Conservation (phyloP, 2,888 invertebrate genomes). For the Carabus problematicus region DNA sequence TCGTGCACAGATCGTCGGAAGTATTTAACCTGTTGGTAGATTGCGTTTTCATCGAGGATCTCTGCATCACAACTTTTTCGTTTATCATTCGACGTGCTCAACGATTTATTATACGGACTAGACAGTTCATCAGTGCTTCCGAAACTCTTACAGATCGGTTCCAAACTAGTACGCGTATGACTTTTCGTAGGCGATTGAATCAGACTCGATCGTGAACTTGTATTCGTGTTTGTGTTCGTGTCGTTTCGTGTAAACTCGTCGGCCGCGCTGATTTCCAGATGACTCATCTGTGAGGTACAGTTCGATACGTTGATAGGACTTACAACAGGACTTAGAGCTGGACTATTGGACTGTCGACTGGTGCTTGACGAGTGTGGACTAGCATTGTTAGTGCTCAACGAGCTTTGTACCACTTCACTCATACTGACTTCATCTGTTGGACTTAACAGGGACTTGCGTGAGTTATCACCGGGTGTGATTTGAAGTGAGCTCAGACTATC, state of each 20-base stretch:
- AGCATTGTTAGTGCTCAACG: constrained; percentile 43
- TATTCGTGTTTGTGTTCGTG: no score
- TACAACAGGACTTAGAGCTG: constrained; percentile 1
- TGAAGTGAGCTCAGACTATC: constrained; percentile 45
- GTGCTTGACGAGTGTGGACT: constrained; percentile 42
- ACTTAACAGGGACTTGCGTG: constrained; percentile 45
- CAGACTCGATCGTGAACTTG: no score
- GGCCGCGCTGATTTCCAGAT: constrained; percentile 5
- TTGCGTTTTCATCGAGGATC: constrained; percentile 57
- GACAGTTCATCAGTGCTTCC: constrained; percentile 5
- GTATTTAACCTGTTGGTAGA: constrained; percentile 80
- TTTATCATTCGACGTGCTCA: constrained; percentile 51
- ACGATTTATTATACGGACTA: constrained; percentile 42
- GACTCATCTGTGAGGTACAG: background rate
- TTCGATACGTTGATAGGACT: constrained; percentile 8
- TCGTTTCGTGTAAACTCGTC: background rate
- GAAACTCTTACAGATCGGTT: background rate
- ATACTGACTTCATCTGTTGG: constrained; percentile 53
- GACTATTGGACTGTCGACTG: background rate
- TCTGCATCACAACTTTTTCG: constrained; percentile 56
- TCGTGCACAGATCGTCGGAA: constrained; percentile 77
- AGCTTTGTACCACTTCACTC: constrained; percentile 53
- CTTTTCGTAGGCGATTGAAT: no score
- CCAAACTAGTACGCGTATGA: background rate
- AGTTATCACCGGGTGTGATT: constrained; percentile 44